Conservation (phyloP, 2,113 vertebrate species). For the Serinus canaria region DNA sequence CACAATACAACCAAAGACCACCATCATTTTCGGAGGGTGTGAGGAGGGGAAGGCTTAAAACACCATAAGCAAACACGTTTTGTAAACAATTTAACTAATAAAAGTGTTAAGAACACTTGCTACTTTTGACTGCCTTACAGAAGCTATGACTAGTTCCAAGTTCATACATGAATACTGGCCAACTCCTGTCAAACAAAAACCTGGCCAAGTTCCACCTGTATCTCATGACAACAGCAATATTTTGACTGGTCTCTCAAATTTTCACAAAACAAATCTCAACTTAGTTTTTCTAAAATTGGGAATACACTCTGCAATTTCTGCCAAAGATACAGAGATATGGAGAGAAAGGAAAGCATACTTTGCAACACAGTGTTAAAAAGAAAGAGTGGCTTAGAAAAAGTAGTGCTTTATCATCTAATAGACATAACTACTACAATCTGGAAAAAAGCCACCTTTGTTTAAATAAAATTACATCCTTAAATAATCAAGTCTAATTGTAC, state of each 20-base stretch:
- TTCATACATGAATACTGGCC: neutral
- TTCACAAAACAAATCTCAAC: neutral
- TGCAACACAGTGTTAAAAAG: neutral
- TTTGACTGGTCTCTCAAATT: neutral
- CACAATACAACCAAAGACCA: neutral
- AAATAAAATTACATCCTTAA: neutral
- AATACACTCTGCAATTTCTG: neutral
- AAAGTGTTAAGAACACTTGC: neutral
- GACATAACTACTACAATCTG: neutral
- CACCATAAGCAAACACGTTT: neutral
- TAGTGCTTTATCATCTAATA: neutral
- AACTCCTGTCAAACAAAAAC: neutral
- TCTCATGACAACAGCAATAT: neutral
- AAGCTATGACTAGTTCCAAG: neutral
- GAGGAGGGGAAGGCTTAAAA: neutral
- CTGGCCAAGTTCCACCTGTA: neutral
- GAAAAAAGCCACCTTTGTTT: neutral
- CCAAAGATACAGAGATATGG: rapidly evolving
- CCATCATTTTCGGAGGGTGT: neutral
- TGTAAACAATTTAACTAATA: neutral
- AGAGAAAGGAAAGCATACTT: neutral
- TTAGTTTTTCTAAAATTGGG: neutral
- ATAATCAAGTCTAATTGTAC: neutral
- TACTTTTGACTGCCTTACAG: neutral
- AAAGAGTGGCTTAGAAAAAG: neutral